Conservation (phyloP, 1,140 invertebrate genomes). For the Ceratosolen solmsi region DNA sequence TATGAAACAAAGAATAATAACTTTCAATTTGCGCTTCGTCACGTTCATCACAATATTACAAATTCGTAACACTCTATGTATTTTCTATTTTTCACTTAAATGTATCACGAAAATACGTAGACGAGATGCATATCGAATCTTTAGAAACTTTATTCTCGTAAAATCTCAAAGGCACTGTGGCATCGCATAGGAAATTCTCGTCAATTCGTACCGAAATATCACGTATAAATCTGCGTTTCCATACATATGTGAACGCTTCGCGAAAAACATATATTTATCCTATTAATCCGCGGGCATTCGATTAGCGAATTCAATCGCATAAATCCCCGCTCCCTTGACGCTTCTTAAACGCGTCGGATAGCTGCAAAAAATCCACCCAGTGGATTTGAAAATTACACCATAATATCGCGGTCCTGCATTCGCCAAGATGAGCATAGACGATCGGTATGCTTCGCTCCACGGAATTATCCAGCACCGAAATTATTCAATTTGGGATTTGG, state of each 20-base stretch:
- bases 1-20: too few species aligned
- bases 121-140: background rate
- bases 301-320: conserved; percentile 1
- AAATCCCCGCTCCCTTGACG: background rate
- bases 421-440: background rate
- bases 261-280: conserved; percentile 13
- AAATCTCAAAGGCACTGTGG: background rate
- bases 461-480: conserved; percentile 30
- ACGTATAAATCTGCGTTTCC: too few species aligned
- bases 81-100: background rate
- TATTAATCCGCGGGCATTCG: background rate
- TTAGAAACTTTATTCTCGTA: background rate
- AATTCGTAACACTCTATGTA: background rate
- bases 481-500: conserved; percentile 49
- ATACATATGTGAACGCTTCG: background rate
- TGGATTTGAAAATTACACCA: conserved; percentile 8
- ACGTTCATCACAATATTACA: background rate
- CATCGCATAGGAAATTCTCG: background rate
- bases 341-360: background rate
- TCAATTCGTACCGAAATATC: background rate
- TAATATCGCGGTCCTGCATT: conserved; percentile 9
- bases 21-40: too few species aligned
- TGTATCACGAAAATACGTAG: background rate
- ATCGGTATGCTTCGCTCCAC: background rate
- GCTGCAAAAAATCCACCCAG: background rate